Evolutionary conservation across 2,113 vertebrate genomes (phyloP).

Genomic region (Toxotes chatareus): DNA sequence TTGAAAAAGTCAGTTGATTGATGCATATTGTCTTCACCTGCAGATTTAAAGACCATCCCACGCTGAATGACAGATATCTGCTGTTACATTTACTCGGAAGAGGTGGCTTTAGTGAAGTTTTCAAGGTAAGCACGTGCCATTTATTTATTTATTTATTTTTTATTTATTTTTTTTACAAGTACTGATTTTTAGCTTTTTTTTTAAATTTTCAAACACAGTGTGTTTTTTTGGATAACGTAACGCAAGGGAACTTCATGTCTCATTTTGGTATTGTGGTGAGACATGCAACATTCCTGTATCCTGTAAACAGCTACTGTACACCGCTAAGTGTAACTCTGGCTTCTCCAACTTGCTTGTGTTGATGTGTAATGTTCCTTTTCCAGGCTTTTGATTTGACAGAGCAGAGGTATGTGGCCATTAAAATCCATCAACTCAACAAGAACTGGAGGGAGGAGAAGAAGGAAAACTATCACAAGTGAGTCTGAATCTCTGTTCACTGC

Average conservation of each 20-base stretch:
- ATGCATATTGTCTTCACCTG: slow-evolving; percentile 3
- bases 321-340: neutral
- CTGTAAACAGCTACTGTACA: neutral
- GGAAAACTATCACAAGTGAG: slow-evolving; percentile 96
- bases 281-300: neutral
- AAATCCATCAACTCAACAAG: slow-evolving; percentile 99
- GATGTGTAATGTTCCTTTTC: neutral
- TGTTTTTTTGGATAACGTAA: neutral
- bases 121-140: slow-evolving; percentile 86
- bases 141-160: neutral
- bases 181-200: neutral
- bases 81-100: slow-evolving; percentile 94
- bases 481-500: neutral
- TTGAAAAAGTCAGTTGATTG: neutral
- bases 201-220: neutral
- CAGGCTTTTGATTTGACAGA: slow-evolving; percentile 97
- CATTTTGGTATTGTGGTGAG: neutral
- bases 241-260: neutral
- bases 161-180: neutral
- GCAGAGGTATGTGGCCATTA: slow-evolving; percentile 96
- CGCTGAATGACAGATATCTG: slow-evolving; percentile 95
- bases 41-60: slow-evolving; percentile 98
- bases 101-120: slow-evolving; percentile 98
- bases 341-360: neutral
- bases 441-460: slow-evolving; percentile 99